These are phyloP conservation scores for Anoplolepis gracilipes DNA, from an alignment of 1,140 invertebrate genomes.

Conservation along the genomic window DNA sequence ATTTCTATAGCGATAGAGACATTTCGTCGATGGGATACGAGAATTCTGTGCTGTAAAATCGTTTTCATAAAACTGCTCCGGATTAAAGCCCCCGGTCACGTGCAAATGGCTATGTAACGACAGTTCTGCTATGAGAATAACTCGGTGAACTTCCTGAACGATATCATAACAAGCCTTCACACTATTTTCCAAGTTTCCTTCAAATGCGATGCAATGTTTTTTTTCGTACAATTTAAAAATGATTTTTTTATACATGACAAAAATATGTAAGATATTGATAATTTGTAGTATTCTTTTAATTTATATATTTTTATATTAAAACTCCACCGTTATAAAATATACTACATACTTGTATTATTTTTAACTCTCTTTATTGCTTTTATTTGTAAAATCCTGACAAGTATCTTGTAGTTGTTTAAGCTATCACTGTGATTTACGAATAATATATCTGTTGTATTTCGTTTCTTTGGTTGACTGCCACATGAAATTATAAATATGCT, in stretches of 20 bases:
- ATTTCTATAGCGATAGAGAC: slow-evolving; percentile 69
- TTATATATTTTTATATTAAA: background rate
- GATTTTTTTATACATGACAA: slow-evolving; percentile 8
- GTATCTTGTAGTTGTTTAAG: background rate
- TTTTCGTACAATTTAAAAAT: background rate
- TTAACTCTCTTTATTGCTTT: background rate
- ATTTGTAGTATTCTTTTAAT: background rate
- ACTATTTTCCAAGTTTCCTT: background rate
- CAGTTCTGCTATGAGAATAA: slow-evolving; percentile 1
- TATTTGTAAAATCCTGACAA: slow-evolving; percentile 17
- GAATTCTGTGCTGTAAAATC: slow-evolving; percentile 61
- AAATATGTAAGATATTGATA: background rate
- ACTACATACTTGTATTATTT: slow-evolving; percentile 22
- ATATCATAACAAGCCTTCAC: background rate
- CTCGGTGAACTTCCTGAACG: background rate
- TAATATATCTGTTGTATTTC: background rate
- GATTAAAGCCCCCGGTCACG: slow-evolving; percentile 66
- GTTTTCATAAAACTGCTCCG: slow-evolving; percentile 65
- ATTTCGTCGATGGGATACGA: slow-evolving; percentile 32
- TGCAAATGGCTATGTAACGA: slow-evolving; percentile 59
- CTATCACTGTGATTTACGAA: background rate
- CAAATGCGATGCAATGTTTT: background rate
- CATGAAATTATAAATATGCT: slow-evolving; percentile 21
- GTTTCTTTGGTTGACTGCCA: background rate
- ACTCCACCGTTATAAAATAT: background rate